Evolutionary conservation across 2,797 vertebrate species (phyloP), one percentile per base, ranked within the genome.

Genomic region (Acanthopagrus latus): DNA sequence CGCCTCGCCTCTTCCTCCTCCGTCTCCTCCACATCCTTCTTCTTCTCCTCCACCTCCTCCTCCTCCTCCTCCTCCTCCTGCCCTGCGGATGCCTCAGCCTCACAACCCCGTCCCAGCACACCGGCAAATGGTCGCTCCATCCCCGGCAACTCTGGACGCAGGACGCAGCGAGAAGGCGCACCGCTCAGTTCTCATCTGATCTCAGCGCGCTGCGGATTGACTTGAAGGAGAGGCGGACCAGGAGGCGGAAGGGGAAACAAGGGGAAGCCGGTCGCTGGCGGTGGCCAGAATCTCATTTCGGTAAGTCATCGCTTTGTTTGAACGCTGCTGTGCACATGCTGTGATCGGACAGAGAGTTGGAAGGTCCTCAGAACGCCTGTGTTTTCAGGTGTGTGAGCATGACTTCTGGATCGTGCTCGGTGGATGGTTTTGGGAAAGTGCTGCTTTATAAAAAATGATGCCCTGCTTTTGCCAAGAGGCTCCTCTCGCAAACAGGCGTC

Each of bases 121-220:
- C 88, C 89, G 86, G 86, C 91, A 86, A 90, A 93, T 92, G 93
- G 71, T 92, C 89, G 85, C 81, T 89, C 81, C 84, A 86, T 90
- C 82, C 64, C 71, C 77, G 51, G 80, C 79, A 88, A 89, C 90
- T 91, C 82, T 54, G 90, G 86, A 92, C 86, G 60, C 90, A 92
- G 90, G 91, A 91, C 92, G 83, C 88, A 86, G 84, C 74, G 62
- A 83, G 50, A 84, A 89, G 84, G 78, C 88, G 88, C 91, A 88
- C 75, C 63, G 62, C 78, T 92, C 86, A 73, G 74, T 56, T 74
- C 59, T 70, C 64, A 83, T 90, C 89, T 89, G 82, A 91, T 87
- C 85, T 71, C 58, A 86, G 78, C 84, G 56, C 87, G 85, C 81
- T 91, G 92, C 91, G 89, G 89, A 90, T 88, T 91, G 90, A 91